These are phyloP conservation scores for Genyomyrus donnyi DNA, from an alignment of 2,113 vertebrate genomes.

Conservation along the genomic window DNA sequence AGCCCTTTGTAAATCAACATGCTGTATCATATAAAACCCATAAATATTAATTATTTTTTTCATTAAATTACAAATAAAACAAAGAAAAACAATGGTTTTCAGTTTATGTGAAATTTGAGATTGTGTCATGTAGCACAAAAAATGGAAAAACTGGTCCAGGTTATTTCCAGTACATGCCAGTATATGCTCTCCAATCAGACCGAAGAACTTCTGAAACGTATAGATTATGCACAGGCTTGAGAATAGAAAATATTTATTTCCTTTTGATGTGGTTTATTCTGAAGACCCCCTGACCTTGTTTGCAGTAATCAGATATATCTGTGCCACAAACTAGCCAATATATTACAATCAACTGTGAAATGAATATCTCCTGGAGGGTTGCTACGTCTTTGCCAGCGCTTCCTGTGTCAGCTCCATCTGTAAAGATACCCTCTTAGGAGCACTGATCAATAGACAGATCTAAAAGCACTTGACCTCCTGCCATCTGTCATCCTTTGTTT, in stretches of 20 bases:
- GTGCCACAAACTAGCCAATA: conserved; percentile 24
- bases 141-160: neutral
- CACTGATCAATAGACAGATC: conserved; percentile 21
- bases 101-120: neutral
- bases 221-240: neutral
- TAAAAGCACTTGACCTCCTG: conserved; percentile 6
- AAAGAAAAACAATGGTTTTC: neutral
- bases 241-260: conserved; percentile 16
- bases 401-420: conserved; percentile 20
- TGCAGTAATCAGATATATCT: conserved; percentile 27
- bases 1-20: neutral
- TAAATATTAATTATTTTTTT: neutral
- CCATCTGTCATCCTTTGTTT: conserved; percentile 9
- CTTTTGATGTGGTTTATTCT: conserved; percentile 14
- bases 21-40: neutral
- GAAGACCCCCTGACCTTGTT: conserved; percentile 27
- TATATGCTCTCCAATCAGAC: neutral
- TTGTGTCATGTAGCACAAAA: neutral
- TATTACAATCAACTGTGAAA: conserved; percentile 25
- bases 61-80: neutral
- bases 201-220: neutral
- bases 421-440: conserved; percentile 26
- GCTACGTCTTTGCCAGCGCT: conserved; percentile 10
- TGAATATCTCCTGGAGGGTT: conserved; percentile 20
- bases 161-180: neutral